Percentiles rank a stretch among this genome's conserved stretches.
Conservation (phyloP, 2,797 vertebrate genomes). For the Channa striata region DNA sequence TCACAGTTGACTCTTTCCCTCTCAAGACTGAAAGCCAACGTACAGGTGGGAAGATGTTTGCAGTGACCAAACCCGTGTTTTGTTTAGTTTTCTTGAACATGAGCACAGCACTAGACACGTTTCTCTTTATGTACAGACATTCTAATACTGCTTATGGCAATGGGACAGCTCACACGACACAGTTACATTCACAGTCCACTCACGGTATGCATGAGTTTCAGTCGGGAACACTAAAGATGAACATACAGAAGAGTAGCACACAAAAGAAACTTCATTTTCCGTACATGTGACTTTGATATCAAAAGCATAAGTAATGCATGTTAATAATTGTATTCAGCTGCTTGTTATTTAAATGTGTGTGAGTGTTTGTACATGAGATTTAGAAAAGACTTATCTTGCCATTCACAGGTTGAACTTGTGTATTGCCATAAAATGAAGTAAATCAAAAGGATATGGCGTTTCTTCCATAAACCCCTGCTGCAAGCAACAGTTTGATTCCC, state of each 20-base stretch:
- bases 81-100: slow-evolving; percentile 62
- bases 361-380: slow-evolving; percentile 67
- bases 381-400: slow-evolving; percentile 68
- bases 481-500: slow-evolving; percentile 64
- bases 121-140: slow-evolving; percentile 88
- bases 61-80: slow-evolving; percentile 82
- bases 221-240: slow-evolving; percentile 77
- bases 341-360: slow-evolving; percentile 64
- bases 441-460: slow-evolving; percentile 77
- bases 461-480: slow-evolving; percentile 71
- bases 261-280: slow-evolving; percentile 66
- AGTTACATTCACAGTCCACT: slow-evolving; percentile 86
- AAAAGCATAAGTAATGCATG: slow-evolving; percentile 75
- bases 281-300: slow-evolving; percentile 68
- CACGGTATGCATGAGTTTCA: slow-evolving; percentile 76
- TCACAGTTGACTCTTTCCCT: slow-evolving; percentile 76
- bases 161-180: slow-evolving; percentile 83
- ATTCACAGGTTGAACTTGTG: slow-evolving; percentile 63
- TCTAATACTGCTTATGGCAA: slow-evolving; percentile 89
- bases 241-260: slow-evolving; percentile 68
- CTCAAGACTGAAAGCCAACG: slow-evolving; percentile 84
- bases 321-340: slow-evolving; percentile 53
- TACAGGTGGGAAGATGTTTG: slow-evolving; percentile 78
- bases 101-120: slow-evolving; percentile 86
- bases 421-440: slow-evolving; percentile 78